Base-by-base conservation (phyloP, 2,888 invertebrate genomes). In the Allacma fusca region DNA sequence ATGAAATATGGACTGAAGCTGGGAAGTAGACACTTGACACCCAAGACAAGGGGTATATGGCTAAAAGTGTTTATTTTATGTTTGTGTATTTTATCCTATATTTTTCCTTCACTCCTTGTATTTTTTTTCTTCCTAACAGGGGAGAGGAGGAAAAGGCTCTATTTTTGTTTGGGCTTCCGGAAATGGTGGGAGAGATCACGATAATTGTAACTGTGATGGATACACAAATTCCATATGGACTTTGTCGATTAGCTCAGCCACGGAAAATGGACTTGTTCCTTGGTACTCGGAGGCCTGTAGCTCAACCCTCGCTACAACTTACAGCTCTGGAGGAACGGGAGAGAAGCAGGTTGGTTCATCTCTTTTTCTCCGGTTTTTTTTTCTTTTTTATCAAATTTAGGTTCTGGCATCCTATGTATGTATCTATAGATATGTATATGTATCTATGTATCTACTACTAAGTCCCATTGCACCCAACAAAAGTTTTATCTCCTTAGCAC, bases 91-190 rank as follows among this genome's bases (percentile, higher is more conserved):
- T n/a, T n/a, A n/a, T n/a, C n/a, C n/a, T n/a, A n/a, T n/a, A n/a
- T n/a, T 50, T 50, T 5, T 50, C 9, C 16, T 12, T 50, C 9
- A 34, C 9, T 50, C 16, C 16, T 50, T 50, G 50, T 16, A 2
- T 50, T n/a, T 50, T 50, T 85, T 75, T 21, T 9, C 9, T 34
- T 34, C 34, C 4, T 9, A 7, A 34, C 87, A 94, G 94, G 97
- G 97, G 78, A 93, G 98, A 7, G 91, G 91, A 82, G 97, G 97
- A 40, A 94, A 94, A 87, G 98, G 98, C 16, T 98, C 97, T 26
- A 98, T 99, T 85, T 99, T 97, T 88, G 95, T 99, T 0, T 99
- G 98, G 98, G 98, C 98, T 0, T 97, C 97, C 0, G 98, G 98
- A 59, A 99, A 99, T 87, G 98, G 98, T 1, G 98, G 98, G 0